Conservation (phyloP, 2,888 invertebrate genomes). For the Rhodophaea formosa region DNA sequence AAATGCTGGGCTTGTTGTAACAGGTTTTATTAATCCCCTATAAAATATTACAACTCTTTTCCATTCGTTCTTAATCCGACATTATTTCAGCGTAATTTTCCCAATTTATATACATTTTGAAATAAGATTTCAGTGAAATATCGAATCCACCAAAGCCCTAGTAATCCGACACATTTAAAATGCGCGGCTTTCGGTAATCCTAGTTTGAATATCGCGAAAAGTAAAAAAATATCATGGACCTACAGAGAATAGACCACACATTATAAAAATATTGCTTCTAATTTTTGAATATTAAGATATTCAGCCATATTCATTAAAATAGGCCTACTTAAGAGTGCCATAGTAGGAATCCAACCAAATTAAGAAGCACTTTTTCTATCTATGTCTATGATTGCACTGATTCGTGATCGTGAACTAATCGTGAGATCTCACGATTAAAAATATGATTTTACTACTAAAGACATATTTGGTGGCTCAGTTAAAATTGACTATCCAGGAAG, state of each 20-base stretch:
- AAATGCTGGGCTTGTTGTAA: no score
- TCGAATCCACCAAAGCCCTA: background rate
- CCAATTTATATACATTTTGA: background rate
- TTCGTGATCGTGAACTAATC: no score
- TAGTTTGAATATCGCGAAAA: constrained; percentile 6
- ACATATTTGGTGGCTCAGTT: no score
- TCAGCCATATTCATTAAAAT: no score
- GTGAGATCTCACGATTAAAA: no score
- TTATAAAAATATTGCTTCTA: background rate
- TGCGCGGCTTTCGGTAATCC: constrained; percentile 1
- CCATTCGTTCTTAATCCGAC: background rate
- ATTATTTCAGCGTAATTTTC: background rate
- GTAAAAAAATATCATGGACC: background rate
- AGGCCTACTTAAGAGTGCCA: no score
- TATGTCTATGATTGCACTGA: no score
- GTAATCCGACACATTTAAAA: background rate
- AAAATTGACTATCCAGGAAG: no score
- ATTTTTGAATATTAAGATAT: no score
- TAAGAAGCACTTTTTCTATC: no score
- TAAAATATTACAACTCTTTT: background rate
- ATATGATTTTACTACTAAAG: no score
- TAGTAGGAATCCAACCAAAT: no score
- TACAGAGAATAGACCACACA: background rate
- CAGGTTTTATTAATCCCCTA: background rate
- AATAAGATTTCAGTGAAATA: background rate